Base-by-base conservation (phyloP, 2,797 vertebrate genomes). In the Aplochiton taeniatus region DNA sequence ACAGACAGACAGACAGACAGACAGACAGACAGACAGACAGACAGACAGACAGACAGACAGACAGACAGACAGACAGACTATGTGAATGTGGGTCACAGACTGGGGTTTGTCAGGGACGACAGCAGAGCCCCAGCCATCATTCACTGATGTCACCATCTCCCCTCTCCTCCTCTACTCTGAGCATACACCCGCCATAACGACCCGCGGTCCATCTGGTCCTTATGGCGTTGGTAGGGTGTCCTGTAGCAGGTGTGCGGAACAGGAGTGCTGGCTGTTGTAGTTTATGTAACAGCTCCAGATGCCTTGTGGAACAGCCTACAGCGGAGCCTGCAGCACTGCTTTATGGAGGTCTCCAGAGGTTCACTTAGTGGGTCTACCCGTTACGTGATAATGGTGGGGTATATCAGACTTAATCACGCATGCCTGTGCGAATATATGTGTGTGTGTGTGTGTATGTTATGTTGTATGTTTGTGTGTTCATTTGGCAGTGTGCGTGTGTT, bases 131-230 rank as follows among this genome's bases (percentile, higher is more conserved):
- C 31, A 31, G 31, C 31, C 31, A 44, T 65, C 50, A 49, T 53
- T 19, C 18, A 19, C 3, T 4, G 9, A 16, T 11, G 16, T 53
- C 4, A 19, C 18, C 51, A 16, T 0, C 17, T 0, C 18, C 17
- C 10, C 56, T 61, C 13, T 53, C 19, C 50, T 67, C 65, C 57
- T 66, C n/a, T 45, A 46, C 58, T 11, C 44, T 20, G n/a, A n/a
- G n/a, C n/a, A n/a, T n/a, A 13, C 77, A 65, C 75, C 31, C 31
- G 31, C 66, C 73, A 53, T 73, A 79, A 75, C 55, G 11, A 58
- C 65, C 62, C 41, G 10, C 78, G 80, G 76, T 86, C 87, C 86
- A 85, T 87, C 82, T 71, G 76, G 78, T 63, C 68, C 59, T 7
- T 55, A 57, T 6, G 63, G 10, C 51, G 16, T 56, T 65, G 69